Base-by-base conservation (phyloP, 2,113 vertebrate species). In the Struthidea cinerea region DNA sequence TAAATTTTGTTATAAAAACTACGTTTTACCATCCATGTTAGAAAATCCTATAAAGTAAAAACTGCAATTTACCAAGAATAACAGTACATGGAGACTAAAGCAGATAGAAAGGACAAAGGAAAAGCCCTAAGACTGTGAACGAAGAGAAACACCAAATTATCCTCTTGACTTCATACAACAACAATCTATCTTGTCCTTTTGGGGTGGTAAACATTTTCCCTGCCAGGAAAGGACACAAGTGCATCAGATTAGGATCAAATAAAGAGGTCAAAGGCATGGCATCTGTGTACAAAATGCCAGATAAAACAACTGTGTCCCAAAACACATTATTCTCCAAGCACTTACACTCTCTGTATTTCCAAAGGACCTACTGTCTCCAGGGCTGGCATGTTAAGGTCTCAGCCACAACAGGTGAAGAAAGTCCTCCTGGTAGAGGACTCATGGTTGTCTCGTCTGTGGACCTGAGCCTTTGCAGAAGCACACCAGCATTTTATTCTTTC, bases 371-470 rank as follows among this genome's bases (percentile, higher is more conserved):
- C 8, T 4, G 33, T 79, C 26, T 63, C 35, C 1, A 1, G 7
- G 56, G 8, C 27, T 90, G 42, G 39, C 13, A 14, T 53, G 7
- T 42, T 67, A 19, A 26, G 14, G 17, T 23, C 15, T 83, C 44
- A 69, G 4, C 3, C 33, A 73, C 11, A 56, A 80, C 7, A 76
- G 6, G 26, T 22, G 20, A 73, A 73, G n/a, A 24, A 89, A 53
- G 13, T 44, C 16, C 5, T 33, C 15, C 15, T 4, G 1, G n/a
- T 19, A 52, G 13, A 68, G 27, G 16, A 42, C 7, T 39, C 1
- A 0, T 41, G 3, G 7, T 16, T 59, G 12, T 52, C 13, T 52
- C 16, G 2, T 64, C 41, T 32, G 3, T 12, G 8, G 28, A 15
- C 9, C 37, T 30, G 42, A 19, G 16, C 3, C 7, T 71, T 4